These are phyloP conservation scores for Pollimyrus isidori DNA, from an alignment of 2,113 vertebrate species.

Conservation along the genomic window DNA sequence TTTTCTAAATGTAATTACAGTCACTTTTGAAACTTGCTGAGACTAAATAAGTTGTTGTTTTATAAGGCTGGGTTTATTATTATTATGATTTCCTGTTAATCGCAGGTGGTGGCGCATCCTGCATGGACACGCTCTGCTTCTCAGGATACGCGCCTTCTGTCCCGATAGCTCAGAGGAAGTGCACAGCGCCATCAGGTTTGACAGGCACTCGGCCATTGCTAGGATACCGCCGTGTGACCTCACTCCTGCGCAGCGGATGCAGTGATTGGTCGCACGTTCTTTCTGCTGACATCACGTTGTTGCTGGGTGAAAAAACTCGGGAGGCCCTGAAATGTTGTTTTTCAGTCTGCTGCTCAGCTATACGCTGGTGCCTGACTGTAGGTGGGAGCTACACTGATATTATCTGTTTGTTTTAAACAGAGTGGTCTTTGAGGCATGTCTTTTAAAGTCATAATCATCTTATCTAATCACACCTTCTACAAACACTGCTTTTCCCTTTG, in stretches of 20 bases:
- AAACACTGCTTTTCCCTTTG: conserved; percentile 4
- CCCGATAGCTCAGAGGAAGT: conserved; percentile 12
- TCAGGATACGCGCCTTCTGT: conserved; percentile 6
- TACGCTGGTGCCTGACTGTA: neutral
- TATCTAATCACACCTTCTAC: neutral
- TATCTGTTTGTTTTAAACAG: neutral
- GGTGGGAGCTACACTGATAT: neutral
- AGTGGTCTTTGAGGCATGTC: neutral
- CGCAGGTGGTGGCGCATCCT: neutral
- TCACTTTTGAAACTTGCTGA: neutral
- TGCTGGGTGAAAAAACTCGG: conserved; percentile 26
- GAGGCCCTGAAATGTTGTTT: conserved; percentile 23
- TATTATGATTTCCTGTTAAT: neutral
- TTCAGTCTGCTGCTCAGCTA: conserved; percentile 20
- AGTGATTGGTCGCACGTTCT: conserved; percentile 21
- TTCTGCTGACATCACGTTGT: conserved; percentile 31
- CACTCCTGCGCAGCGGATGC: conserved; percentile 15
- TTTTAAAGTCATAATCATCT: neutral
- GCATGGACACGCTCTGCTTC: conserved; percentile 1
- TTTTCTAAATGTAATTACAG: neutral
- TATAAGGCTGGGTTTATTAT: neutral
- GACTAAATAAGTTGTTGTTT: neutral
- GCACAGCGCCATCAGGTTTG: conserved; percentile 8
- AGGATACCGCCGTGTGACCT: conserved; percentile 24
- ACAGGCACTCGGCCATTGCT: conserved; percentile 23